Conservation (phyloP, 2,888 invertebrate genomes). For the Epicampocera succincta region DNA sequence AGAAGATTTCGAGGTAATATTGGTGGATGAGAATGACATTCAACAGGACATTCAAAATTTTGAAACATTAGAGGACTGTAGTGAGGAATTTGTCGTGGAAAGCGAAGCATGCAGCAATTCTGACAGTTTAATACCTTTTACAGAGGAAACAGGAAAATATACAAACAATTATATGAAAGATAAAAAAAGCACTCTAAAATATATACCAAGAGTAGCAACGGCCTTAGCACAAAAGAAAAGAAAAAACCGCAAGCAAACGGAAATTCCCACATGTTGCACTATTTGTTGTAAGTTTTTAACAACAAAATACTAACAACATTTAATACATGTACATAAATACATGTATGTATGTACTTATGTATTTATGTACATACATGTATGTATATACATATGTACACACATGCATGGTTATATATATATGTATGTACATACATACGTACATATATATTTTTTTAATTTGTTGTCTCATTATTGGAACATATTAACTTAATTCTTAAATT, state of each 20-base stretch:
- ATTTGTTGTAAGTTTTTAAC: constrained; percentile 10
- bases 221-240: not conserved
- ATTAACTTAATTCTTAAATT: not conserved
- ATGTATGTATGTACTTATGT: too few species aligned
- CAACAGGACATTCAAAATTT: constrained; percentile 1
- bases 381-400: too few species aligned
- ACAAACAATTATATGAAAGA: not conserved
- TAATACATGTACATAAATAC: too few species aligned
- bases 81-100: not conserved
- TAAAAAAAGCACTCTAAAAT: not conserved
- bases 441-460: too few species aligned
- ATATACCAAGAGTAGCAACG: not conserved
- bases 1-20: not conserved
- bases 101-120: not conserved
- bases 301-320: too few species aligned
- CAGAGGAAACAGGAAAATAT: not conserved
- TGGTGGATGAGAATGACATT: not conserved
- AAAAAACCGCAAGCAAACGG: not conserved
- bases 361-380: too few species aligned
- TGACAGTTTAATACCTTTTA: not conserved
- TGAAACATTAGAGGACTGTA: not conserved
- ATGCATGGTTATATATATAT: too few species aligned
- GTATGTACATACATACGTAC: too few species aligned
- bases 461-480: too few species aligned
- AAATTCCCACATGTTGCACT: not conserved